Conservation (phyloP, 2,888 invertebrate genomes). For the Proisotoma minuta region DNA sequence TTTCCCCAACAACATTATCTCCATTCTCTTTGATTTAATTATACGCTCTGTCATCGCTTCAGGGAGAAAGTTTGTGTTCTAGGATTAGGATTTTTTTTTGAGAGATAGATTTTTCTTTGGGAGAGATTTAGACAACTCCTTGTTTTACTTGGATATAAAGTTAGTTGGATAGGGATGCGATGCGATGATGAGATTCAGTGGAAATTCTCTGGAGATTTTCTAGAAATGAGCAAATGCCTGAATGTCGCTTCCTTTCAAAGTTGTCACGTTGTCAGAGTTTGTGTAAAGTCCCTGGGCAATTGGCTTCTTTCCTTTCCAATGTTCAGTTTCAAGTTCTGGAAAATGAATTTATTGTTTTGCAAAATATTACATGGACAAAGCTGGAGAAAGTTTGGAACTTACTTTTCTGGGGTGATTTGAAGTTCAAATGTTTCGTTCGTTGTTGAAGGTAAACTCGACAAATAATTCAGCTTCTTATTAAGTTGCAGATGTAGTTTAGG, state of each 20-base stretch:
- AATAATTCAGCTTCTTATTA: background rate
- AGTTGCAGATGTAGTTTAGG: slow-evolving; percentile 11
- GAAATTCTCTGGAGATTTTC: slow-evolving; percentile 38
- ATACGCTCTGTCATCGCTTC: background rate
- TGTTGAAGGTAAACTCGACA: too few species aligned
- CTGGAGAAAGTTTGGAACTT: too few species aligned
- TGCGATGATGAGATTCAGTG: background rate
- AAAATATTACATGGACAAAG: too few species aligned
- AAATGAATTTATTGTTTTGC: too few species aligned
- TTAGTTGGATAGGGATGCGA: background rate
- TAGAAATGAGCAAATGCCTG: slow-evolving; percentile 46
- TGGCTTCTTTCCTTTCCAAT: slow-evolving; percentile 28
- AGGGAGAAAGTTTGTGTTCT: background rate
- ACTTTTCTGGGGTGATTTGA: too few species aligned
- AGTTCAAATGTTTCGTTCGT: too few species aligned
- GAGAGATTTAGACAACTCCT: slow-evolving; percentile 9
- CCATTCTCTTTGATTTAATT: background rate
- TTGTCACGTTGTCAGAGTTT: slow-evolving; percentile 45
- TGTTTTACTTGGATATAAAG: slow-evolving; percentile 1
- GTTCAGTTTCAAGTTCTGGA: background rate
- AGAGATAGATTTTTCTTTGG: background rate
- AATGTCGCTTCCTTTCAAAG: slow-evolving; percentile 42
- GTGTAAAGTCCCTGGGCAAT: slow-evolving; percentile 45
- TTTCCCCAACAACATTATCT: background rate
- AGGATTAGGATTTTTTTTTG: background rate